Conservation (phyloP, 2,113 vertebrate species). For the Ceyx cyanopectus region DNA sequence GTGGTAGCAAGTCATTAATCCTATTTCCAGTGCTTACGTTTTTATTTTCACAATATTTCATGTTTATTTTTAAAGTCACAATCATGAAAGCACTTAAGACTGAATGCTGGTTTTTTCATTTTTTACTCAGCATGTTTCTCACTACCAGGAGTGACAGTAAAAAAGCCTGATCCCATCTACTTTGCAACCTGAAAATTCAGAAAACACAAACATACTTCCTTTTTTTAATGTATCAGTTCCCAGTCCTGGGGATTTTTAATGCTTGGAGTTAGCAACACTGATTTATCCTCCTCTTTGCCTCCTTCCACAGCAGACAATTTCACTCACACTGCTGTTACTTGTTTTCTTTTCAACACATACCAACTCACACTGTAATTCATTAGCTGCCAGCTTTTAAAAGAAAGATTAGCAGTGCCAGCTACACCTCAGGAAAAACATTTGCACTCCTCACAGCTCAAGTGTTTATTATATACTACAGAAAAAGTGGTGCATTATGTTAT, state of each 20-base stretch:
- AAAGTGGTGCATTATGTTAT: not conserved
- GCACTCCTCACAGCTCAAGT: conserved; percentile 4
- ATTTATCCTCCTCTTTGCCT: not conserved
- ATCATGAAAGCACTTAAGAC: not conserved
- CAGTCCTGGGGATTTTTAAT: not conserved
- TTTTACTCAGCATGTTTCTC: not conserved
- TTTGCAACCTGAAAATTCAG: not conserved
- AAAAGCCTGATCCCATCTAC: not conserved
- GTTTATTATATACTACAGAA: conserved; percentile 13
- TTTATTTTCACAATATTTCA: not conserved
- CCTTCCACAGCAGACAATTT: not conserved
- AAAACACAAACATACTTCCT: not conserved
- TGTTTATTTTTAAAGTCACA: not conserved
- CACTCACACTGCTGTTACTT: not conserved
- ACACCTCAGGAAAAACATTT: conserved; percentile 36
- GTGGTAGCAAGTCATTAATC: not conserved
- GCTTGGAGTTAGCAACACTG: not conserved
- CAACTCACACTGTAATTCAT: not conserved
- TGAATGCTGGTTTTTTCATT: not conserved
- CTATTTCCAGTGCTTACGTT: not conserved
- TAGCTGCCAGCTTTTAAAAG: not conserved
- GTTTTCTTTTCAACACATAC: conserved; percentile 2
- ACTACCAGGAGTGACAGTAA: not conserved
- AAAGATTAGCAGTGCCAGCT: conserved; percentile 10
- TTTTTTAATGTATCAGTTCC: not conserved